These are phyloP conservation scores for Drosophila rhopaloa DNA, from an alignment of 1,140 invertebrate species.

Conservation along the genomic window DNA sequence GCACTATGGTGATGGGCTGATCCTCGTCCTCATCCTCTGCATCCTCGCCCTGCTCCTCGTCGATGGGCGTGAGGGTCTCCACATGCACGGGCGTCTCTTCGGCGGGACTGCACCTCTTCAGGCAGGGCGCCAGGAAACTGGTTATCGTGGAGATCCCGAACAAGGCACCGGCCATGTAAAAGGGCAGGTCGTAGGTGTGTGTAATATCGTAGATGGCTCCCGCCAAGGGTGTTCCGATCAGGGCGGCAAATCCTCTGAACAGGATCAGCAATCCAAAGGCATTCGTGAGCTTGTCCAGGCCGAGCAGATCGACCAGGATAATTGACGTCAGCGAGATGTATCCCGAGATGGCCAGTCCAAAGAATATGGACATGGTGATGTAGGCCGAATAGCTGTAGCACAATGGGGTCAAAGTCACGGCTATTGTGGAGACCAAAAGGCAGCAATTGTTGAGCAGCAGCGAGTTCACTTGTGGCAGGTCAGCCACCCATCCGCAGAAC, in stretches of 20 bases:
- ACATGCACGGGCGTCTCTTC: constrained; percentile 86
- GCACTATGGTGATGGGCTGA: constrained; percentile 89
- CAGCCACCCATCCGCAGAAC: constrained; percentile 93
- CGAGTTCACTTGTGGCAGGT: constrained; percentile 95
- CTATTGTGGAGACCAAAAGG: constrained; percentile 94
- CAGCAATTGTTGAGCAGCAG: constrained; percentile 97
- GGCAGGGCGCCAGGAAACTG: constrained; percentile 92
- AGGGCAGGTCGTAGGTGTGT: constrained; percentile 93
- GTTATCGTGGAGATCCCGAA: constrained; percentile 94
- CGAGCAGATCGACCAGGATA: constrained; percentile 97
- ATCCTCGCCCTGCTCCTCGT: constrained; percentile 92
- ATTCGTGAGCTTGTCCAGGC: constrained; percentile 97
- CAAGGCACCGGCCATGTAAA: constrained; percentile 95
- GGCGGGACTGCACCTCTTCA: constrained; percentile 87
- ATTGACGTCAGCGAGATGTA: constrained; percentile 99
- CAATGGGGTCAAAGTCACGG: constrained; percentile 93
- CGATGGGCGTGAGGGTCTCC: constrained; percentile 91
- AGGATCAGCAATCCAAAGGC: constrained; percentile 98
- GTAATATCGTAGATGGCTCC: constrained; percentile 96
- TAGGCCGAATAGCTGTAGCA: constrained; percentile 91
- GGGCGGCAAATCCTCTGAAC: constrained; percentile 96
- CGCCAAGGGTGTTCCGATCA: constrained; percentile 92
- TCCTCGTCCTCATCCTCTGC: constrained; percentile 90
- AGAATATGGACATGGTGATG: constrained; percentile 94
- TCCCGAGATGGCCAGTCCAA: constrained; percentile 97